phyloP scores from a whole-genome alignment of 2,888 invertebrate genomes.

The Cephus spinipes region DNA sequence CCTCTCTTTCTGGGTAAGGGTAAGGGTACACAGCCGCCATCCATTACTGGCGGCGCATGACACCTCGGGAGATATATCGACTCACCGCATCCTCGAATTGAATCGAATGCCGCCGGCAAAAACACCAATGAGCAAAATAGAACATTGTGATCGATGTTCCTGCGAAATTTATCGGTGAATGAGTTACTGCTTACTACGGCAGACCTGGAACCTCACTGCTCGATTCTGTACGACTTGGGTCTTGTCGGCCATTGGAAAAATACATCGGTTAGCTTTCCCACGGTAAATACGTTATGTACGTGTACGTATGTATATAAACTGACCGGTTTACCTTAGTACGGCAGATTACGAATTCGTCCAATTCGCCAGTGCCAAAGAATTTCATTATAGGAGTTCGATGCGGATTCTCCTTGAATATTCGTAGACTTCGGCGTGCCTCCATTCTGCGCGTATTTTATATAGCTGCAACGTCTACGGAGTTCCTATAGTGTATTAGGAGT shows the following conservation, averaged over 20 bases:
- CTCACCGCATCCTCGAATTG: slow-evolving; percentile 66
- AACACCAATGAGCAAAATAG: slow-evolving; percentile 66
- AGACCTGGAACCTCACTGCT: slow-evolving; percentile 10
- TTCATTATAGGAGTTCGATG: too few species aligned
- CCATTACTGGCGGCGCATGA: slow-evolving; percentile 63
- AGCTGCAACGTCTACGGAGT: too few species aligned
- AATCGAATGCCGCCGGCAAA: slow-evolving; percentile 64
- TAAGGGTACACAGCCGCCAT: slow-evolving; percentile 63
- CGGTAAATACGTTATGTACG: too few species aligned
- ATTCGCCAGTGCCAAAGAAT: too few species aligned
- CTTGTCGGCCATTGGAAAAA: too few species aligned
- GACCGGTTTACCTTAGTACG: slow-evolving; percentile 3
- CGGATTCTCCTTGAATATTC: too few species aligned
- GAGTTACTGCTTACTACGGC: slow-evolving; percentile 46
- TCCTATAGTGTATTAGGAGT: too few species aligned
- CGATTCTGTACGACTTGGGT: too few species aligned
- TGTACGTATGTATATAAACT: slow-evolving; percentile 3
- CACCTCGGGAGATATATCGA: slow-evolving; percentile 64
- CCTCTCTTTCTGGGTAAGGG: slow-evolving; percentile 59
- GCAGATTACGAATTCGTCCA: slow-evolving; percentile 5
- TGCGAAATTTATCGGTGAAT: slow-evolving; percentile 63
- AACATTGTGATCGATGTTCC: slow-evolving; percentile 64
- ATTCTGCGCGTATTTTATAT: too few species aligned
- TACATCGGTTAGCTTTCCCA: too few species aligned
- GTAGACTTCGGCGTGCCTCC: too few species aligned